phyloP scores from a whole-genome alignment of 1,140 invertebrate genomes.

The Phthorimaea operculella region DNA sequence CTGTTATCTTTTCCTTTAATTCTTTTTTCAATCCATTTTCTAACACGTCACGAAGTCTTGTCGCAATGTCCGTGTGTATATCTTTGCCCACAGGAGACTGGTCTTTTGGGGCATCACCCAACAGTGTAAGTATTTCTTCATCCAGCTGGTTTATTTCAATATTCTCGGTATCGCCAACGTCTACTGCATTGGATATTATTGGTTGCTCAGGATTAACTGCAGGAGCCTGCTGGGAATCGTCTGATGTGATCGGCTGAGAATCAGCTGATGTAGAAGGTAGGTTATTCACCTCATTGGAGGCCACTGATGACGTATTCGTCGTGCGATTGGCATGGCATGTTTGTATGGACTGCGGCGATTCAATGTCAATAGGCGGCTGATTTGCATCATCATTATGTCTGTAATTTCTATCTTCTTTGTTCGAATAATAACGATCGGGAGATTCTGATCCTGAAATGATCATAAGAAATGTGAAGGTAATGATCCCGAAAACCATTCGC shows the following conservation, averaged over 20 bases:
- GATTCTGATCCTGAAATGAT: not conserved
- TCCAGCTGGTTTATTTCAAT: not conserved
- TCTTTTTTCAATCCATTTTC: constrained; percentile 3
- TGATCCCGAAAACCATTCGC: constrained; percentile 6
- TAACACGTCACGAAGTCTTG: not conserved
- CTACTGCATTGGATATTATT: not conserved
- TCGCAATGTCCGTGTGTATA: not conserved
- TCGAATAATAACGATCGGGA: not conserved
- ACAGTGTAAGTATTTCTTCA: not conserved
- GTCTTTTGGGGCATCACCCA: constrained; percentile 1
- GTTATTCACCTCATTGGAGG: not conserved
- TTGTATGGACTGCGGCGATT: too few species aligned
- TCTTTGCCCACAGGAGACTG: not conserved
- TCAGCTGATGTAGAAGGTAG: not conserved
- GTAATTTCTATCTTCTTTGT: not conserved
- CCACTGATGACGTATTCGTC: too few species aligned
- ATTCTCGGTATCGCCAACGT: not conserved
- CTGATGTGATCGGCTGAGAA: not conserved
- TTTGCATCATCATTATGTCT: not conserved
- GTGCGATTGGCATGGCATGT: too few species aligned
- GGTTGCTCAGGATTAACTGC: not conserved
- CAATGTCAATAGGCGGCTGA: too few species aligned
- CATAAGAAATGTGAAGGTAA: not conserved
- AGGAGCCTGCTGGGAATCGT: not conserved
- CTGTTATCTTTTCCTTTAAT: not conserved